phyloP scores from a whole-genome alignment of 2,888 invertebrate species.

The Chouioia cunea region DNA sequence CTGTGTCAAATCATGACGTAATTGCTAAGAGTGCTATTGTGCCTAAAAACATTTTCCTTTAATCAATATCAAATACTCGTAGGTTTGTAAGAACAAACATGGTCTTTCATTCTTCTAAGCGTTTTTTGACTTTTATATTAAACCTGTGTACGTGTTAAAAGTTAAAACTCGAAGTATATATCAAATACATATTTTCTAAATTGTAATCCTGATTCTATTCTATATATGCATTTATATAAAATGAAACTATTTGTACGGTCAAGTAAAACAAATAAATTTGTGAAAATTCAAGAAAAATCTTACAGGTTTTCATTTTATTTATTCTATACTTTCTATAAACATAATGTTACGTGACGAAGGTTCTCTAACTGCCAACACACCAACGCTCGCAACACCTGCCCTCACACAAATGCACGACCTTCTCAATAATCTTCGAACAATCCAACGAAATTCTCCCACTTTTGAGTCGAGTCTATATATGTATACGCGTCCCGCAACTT shows the following conservation, averaged over 20 bases:
- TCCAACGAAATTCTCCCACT: conserved; percentile 24
- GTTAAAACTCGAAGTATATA: too few relatives aligned
- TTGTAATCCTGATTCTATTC: too few relatives aligned
- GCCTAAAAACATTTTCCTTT: conserved; percentile 41
- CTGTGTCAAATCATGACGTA: conserved; percentile 8
- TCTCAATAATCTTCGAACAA: conserved; percentile 7
- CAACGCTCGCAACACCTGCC: conserved; percentile 15
- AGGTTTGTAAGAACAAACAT: conserved; percentile 39
- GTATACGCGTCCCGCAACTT: conserved; percentile 16
- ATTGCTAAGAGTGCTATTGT: conserved; percentile 38
- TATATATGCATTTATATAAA: conserved; percentile 27
- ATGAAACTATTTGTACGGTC: conserved; percentile 31
- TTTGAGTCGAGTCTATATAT: background rate
- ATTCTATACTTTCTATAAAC: too few relatives aligned
- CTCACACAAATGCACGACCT: conserved; percentile 13
- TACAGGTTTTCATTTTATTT: too few relatives aligned
- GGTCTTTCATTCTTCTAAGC: conserved; percentile 39
- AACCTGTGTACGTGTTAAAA: conserved; percentile 23
- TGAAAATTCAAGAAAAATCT: background rate
- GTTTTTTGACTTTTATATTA: conserved; percentile 29
- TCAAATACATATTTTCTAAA: too few relatives aligned
- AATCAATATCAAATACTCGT: conserved; percentile 40
- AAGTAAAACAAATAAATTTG: conserved; percentile 35
- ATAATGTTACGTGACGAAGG: too few relatives aligned
- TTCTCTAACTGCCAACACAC: too few relatives aligned